Evolutionary conservation across 2,113 vertebrate species (phyloP).

Genomic region (Phalacrocorax carbo): DNA sequence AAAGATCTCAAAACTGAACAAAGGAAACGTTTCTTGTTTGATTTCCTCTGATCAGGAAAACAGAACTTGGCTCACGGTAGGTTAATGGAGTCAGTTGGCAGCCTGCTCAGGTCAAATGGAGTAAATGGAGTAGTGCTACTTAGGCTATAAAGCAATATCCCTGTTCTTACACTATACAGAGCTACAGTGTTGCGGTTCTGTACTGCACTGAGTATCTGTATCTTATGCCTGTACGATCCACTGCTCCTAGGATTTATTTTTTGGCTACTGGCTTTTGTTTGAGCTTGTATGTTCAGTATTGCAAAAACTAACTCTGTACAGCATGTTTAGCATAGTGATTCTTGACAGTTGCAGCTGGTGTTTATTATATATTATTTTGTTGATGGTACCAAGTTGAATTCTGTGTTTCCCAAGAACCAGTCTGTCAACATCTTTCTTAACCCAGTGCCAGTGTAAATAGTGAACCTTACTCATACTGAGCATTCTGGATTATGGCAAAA

Average conservation of each 20-base stretch:
- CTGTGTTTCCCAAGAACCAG: conserved; percentile 2
- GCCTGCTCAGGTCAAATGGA: neutral
- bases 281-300: neutral
- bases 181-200: neutral
- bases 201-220: neutral
- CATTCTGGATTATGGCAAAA: neutral
- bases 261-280: neutral
- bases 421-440: conserved; percentile 25
- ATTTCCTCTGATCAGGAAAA: neutral
- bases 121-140: neutral
- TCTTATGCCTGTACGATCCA: neutral
- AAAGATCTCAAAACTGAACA: neutral
- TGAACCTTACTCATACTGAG: neutral
- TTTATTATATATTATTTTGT: conserved; percentile 50
- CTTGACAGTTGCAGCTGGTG: conserved; percentile 41
- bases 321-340: neutral
- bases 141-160: neutral
- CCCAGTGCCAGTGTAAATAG: conserved; percentile 18
- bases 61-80: neutral
- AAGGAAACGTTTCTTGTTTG: neutral
- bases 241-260: neutral
- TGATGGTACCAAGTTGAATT: conserved; percentile 7
- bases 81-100: neutral
- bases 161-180: neutral
- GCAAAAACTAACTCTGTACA: neutral